These are phyloP conservation scores for Tupaia tana DNA, from an alignment of 2,113 vertebrate species.

Conservation along the genomic window DNA sequence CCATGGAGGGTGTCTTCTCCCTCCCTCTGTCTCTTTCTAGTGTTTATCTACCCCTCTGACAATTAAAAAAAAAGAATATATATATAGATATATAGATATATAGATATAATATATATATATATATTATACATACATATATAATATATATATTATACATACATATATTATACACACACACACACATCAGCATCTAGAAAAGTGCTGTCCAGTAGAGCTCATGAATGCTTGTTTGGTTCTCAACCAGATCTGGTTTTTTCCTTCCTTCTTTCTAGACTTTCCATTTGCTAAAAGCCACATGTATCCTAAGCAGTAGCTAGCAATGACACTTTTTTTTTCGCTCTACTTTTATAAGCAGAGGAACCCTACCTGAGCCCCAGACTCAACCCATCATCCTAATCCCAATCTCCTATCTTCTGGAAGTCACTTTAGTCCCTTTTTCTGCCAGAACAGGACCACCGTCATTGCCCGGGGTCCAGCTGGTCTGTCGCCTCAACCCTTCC, in stretches of 20 bases:
- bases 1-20: no score
- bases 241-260: not conserved
- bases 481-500: not conserved
- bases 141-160: no score
- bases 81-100: no score
- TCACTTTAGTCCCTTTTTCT: not conserved
- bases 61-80: no score
- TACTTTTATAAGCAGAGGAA: not conserved
- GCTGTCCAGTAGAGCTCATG: not conserved
- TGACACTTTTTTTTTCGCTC: not conserved
- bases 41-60: no score
- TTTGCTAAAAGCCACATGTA: not conserved
- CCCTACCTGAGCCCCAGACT: no score
- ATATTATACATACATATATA: no score
- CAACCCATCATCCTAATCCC: not conserved
- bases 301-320: not conserved
- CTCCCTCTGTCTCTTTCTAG: no score
- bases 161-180: no score
- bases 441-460: not conserved
- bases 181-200: not conserved
- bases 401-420: no score
- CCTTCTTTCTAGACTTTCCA: not conserved
- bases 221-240: not conserved
- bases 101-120: no score
- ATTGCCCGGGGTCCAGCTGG: not conserved